phyloP scores from a whole-genome alignment of 1,140 invertebrate genomes.

The Musca domestica region DNA sequence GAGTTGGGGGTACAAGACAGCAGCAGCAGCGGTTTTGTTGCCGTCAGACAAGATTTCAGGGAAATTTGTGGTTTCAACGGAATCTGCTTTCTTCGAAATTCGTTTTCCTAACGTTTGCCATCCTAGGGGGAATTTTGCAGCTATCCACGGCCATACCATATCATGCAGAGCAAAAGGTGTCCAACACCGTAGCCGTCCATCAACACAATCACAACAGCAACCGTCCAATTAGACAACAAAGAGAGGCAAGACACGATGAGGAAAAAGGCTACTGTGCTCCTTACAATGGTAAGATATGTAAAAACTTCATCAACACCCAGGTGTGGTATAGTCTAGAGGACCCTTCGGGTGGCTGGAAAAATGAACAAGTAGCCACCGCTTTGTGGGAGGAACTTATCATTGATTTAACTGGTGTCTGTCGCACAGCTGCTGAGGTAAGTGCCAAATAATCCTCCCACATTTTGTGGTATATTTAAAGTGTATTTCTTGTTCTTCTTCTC shows the following conservation, averaged over 20 bases:
- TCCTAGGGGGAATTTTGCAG: too few species aligned
- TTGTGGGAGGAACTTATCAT: constrained; percentile 84
- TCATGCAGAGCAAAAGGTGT: neutral
- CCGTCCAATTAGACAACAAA: constrained; percentile 1
- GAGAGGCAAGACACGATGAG: constrained; percentile 31
- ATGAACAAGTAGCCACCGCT: constrained; percentile 78
- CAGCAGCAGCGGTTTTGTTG: too few species aligned
- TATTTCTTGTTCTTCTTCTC: neutral
- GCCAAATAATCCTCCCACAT: neutral
- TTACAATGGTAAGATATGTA: constrained; percentile 87
- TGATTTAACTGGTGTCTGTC: constrained; percentile 76
- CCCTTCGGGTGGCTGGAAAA: constrained; percentile 70
- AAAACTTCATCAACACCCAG: constrained; percentile 70
- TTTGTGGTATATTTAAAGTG: neutral
- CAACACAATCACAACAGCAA: constrained; percentile 33
- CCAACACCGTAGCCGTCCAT: constrained; percentile 19
- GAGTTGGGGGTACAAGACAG: too few species aligned
- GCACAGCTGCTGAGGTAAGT: constrained; percentile 77
- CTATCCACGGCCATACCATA: neutral
- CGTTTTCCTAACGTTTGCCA: too few species aligned
- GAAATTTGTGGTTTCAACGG: too few species aligned
- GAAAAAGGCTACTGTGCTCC: constrained; percentile 74
- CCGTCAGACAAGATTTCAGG: too few species aligned
- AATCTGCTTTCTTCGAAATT: too few species aligned
- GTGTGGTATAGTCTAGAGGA: constrained; percentile 78